Percentiles rank a stretch among this genome's conserved stretches.
These are phyloP conservation scores for Illadopsis cleaveri DNA, from an alignment of 2,113 vertebrate species.

Conservation along the genomic window DNA sequence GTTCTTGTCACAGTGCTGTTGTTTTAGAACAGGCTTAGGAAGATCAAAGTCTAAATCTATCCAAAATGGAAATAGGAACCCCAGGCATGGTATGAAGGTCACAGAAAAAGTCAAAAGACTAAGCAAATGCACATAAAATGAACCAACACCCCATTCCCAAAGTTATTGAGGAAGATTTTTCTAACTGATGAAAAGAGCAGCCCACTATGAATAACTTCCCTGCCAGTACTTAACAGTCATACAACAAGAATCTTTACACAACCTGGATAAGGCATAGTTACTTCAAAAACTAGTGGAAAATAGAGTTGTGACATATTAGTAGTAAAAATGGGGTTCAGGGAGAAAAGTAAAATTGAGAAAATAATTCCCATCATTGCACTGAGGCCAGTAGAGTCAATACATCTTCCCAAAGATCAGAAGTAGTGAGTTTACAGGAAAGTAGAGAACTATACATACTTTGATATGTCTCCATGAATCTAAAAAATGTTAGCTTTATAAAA, in stretches of 20 bases:
- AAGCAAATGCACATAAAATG: background rate
- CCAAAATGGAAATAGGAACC: background rate
- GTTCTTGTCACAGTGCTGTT: background rate
- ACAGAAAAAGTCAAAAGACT: background rate
- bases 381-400: background rate
- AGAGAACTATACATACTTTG: background rate
- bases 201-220: background rate
- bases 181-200: background rate
- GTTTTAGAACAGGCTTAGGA: background rate
- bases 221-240: background rate
- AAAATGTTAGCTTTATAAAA: background rate
- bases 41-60: background rate
- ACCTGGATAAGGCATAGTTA: background rate
- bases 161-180: background rate
- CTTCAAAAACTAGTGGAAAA: background rate
- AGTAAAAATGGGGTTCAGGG: background rate
- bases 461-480: background rate
- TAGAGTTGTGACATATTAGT: background rate
- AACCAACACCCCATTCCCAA: fast-evolving
- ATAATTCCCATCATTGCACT: background rate
- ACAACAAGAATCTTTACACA: background rate
- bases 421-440: background rate
- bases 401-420: background rate
- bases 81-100: background rate
- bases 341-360: background rate